Conservation (phyloP, 2,797 vertebrate species). For the Pseudomugil gertrudae region DNA sequence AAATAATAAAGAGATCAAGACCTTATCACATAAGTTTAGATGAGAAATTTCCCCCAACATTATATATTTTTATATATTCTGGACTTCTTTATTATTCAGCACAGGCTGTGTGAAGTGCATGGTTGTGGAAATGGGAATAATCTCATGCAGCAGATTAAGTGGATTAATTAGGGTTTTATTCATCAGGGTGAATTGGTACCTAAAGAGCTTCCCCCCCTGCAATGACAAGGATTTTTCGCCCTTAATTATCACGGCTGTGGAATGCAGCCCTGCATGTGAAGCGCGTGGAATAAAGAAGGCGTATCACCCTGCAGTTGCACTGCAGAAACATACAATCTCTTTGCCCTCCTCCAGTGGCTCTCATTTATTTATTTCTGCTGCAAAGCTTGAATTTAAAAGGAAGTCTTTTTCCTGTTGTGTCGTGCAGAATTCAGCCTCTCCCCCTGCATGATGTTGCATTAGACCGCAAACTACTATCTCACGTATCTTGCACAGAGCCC, state of each 20-base stretch:
- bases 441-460: constrained; percentile 23
- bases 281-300: constrained; percentile 13
- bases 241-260: constrained; percentile 74
- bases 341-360: background rate
- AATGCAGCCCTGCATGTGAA: constrained; percentile 50
- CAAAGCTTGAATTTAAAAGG: constrained; percentile 1
- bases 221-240: constrained; percentile 79
- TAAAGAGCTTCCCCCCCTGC: constrained; percentile 76
- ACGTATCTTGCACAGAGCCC: constrained; percentile 21
- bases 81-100: constrained; percentile 71
- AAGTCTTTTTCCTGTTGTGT: constrained; percentile 24
- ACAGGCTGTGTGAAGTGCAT: constrained; percentile 63
- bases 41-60: constrained; percentile 32
- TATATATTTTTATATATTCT: constrained; percentile 19
- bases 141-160: constrained; percentile 80
- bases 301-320: constrained; percentile 25
- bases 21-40: constrained; percentile 65
- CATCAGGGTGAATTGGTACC: constrained; percentile 80
- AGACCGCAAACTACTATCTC: constrained; percentile 59
- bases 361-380: constrained; percentile 29
- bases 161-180: constrained; percentile 85
- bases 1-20: constrained; percentile 68
- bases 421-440: constrained; percentile 20
- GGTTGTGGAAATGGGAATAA: constrained; percentile 72
- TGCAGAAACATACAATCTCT: constrained; percentile 40